A percentile compares a stretch with the other conserved stretches of the same genome.
phyloP scores from a whole-genome alignment of 2,888 invertebrate genomes.

The Drosophila borborema region DNA sequence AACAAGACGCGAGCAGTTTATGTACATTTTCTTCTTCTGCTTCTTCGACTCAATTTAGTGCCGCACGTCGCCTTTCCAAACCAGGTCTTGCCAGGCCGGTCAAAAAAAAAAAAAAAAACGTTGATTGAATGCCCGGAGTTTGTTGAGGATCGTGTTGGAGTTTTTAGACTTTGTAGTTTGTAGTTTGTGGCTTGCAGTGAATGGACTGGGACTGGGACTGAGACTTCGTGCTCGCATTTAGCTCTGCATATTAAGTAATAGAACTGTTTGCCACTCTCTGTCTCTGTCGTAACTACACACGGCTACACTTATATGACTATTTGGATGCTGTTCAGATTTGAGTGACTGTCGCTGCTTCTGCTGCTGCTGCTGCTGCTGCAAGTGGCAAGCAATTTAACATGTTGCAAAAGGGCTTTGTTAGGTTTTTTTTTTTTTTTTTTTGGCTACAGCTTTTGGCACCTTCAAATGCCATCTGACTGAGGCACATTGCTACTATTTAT shows the following conservation, averaged over 20 bases:
- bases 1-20: conserved; percentile 17
- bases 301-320: conserved; percentile 27
- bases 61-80: conserved; percentile 65
- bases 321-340: conserved; percentile 38
- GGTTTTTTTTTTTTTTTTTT: too few species aligned
- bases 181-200: conserved; percentile 32
- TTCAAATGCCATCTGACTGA: not conserved
- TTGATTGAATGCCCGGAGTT: conserved; percentile 67
- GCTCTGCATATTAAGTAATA: conserved; percentile 78
- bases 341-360: conserved; percentile 23
- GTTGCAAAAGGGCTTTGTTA: conserved; percentile 19
- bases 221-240: conserved; percentile 72
- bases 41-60: conserved; percentile 21
- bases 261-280: conserved; percentile 66
- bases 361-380: conserved; percentile 26
- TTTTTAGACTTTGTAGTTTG: not conserved
- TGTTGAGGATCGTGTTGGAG: conserved; percentile 27
- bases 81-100: conserved; percentile 51
- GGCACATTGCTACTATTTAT: not conserved
- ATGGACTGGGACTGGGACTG: conserved; percentile 35
- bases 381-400: conserved; percentile 52
- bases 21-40: conserved; percentile 32
- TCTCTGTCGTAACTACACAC: conserved; percentile 43
- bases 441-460: not conserved
- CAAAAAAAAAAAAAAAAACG: conserved; percentile 42